Conservation (phyloP, 2,113 vertebrate genomes). For the Dasypus novemcinctus region DNA sequence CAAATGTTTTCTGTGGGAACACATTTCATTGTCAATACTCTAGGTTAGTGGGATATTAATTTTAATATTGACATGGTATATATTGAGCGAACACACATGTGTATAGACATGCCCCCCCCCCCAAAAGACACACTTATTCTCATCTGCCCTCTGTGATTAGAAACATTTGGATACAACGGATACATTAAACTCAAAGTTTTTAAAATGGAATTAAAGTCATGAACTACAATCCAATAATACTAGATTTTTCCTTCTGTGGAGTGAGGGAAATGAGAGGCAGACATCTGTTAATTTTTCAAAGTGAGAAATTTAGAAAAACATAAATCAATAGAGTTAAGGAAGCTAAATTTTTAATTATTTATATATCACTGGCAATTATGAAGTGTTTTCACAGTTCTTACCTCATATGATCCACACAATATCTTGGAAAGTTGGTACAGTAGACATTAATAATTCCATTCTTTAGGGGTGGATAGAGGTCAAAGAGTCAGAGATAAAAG, state of each 20-base stretch:
- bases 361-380: neutral
- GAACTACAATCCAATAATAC: neutral
- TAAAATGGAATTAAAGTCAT: neutral
- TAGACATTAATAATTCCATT: neutral
- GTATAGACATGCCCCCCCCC: no score
- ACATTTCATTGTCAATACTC: neutral
- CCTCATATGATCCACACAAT: neutral
- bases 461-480: neutral
- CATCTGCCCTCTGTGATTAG: neutral
- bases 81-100: neutral
- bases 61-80: neutral
- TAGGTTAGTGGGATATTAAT: neutral
- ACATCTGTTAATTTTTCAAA: neutral
- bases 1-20: neutral
- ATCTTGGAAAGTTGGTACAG: neutral
- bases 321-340: neutral
- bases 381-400: neutral
- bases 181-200: neutral
- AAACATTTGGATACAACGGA: neutral
- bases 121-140: neutral
- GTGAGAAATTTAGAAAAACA: neutral
- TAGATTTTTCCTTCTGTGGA: neutral
- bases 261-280: neutral
- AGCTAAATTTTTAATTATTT: neutral
- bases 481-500: neutral